Conservation (phyloP, 2,797 vertebrate species). For the Menidia menidia region DNA sequence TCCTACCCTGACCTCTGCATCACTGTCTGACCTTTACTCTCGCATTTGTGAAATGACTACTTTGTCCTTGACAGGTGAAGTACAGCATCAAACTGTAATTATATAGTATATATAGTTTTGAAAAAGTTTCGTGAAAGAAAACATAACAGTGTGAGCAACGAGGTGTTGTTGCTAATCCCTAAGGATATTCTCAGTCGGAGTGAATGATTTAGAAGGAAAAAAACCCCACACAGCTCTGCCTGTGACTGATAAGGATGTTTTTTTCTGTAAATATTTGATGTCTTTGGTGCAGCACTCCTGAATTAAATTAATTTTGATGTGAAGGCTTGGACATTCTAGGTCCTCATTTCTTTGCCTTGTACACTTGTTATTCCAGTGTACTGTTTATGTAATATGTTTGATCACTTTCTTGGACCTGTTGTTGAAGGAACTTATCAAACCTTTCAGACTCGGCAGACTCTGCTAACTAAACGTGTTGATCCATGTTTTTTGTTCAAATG, state of each 20-base stretch:
- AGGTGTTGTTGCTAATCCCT: constrained; percentile 22
- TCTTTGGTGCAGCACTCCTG: constrained; percentile 1
- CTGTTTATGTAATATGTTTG: constrained; percentile 13
- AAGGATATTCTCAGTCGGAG: constrained; percentile 26
- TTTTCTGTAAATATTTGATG: constrained; percentile 14
- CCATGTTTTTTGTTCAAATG: neutral
- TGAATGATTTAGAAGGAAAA: constrained; percentile 2
- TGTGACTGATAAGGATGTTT: constrained; percentile 2
- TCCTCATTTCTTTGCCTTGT: neutral
- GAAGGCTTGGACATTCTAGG: constrained; percentile 4
- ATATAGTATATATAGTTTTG: constrained; percentile 15
- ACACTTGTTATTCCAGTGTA: too few species aligned
- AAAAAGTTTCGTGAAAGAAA: constrained; percentile 10
- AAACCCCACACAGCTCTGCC: neutral
- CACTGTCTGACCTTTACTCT: constrained; percentile 38
- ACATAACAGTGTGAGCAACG: constrained; percentile 25
- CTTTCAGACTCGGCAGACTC: neutral
- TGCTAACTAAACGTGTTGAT: neutral
- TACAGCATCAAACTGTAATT: constrained; percentile 45
- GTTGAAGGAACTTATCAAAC: constrained; percentile 13
- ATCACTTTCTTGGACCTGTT: neutral
- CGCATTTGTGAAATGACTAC: constrained; percentile 75
- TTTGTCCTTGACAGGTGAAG: constrained; percentile 69
- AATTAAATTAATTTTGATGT: neutral
- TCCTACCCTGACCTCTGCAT: constrained; percentile 50